A percentile compares a stretch with the other conserved stretches of the same genome.
Conservation (phyloP, 1,140 invertebrate genomes). For the Samia ricini region DNA sequence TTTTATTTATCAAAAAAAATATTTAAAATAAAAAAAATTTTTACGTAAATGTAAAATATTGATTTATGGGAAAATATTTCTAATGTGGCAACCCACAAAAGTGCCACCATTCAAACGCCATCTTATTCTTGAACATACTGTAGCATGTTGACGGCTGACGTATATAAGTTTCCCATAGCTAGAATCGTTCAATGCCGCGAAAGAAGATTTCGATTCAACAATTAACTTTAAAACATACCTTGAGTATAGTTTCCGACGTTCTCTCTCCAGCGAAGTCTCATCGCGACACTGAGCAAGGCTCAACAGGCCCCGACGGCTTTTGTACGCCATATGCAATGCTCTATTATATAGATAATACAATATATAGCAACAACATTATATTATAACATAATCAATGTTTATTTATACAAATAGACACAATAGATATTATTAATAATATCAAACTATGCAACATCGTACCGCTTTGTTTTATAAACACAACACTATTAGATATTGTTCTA, state of each 20-base stretch:
- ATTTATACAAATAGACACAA: slow-evolving; percentile 60
- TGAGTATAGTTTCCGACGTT: slow-evolving; percentile 63
- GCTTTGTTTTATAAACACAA: slow-evolving; percentile 63
- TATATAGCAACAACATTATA: slow-evolving; percentile 41
- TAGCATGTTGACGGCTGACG: too few species aligned
- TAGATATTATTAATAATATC: slow-evolving; percentile 67
- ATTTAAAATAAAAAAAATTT: too few species aligned
- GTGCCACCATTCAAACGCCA: too few species aligned
- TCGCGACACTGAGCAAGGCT: slow-evolving; percentile 63
- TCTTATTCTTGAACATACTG: too few species aligned
- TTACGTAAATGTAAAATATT: too few species aligned
- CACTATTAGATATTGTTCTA: slow-evolving; percentile 58
- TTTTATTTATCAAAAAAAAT: too few species aligned
- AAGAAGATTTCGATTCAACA: too few species aligned
- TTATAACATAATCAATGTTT: slow-evolving; percentile 48
- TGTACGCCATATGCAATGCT: slow-evolving; percentile 69
- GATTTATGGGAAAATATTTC: too few species aligned
- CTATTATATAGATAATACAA: slow-evolving; percentile 46
- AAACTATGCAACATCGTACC: slow-evolving; percentile 61
- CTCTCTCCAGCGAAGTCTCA: slow-evolving; percentile 46
- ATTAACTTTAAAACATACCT: too few species aligned
- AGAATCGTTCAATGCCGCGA: too few species aligned
- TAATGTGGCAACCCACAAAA: too few species aligned
- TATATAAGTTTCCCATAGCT: too few species aligned
- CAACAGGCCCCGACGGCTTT: slow-evolving; percentile 62